These are phyloP conservation scores for Frieseomelitta varia DNA, from an alignment of 1,140 invertebrate species.

Conservation along the genomic window DNA sequence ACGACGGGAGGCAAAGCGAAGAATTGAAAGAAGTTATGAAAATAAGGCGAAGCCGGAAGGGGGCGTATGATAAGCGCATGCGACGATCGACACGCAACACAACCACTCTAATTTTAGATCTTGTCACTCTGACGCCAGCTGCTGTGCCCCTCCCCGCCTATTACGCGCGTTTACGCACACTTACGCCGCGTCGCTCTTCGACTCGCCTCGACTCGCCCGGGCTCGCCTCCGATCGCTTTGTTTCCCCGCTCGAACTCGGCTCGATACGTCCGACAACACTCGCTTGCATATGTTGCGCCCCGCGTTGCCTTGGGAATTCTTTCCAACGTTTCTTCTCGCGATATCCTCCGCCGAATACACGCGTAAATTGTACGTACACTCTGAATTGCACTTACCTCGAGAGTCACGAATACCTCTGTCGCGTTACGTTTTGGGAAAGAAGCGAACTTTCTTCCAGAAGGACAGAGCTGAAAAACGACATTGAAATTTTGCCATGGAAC, in stretches of 20 bases:
- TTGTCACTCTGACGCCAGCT: constrained; percentile 82
- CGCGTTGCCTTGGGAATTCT: neutral
- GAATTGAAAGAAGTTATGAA: constrained; percentile 79
- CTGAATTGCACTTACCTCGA: neutral
- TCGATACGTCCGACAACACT: too few species aligned
- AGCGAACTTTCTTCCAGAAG: too few species aligned
- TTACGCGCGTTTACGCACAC: constrained; percentile 80
- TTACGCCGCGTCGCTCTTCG: constrained; percentile 47
- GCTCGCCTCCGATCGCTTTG: constrained; percentile 20
- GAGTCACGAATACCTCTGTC: neutral
- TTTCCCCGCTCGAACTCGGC: constrained; percentile 11
- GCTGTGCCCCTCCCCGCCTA: constrained; percentile 78
- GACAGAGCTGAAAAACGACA: too few species aligned
- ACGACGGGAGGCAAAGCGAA: constrained; percentile 58
- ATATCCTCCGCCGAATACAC: too few species aligned
- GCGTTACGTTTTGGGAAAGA: neutral
- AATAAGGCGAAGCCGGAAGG: constrained; percentile 80
- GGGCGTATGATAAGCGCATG: constrained; percentile 80
- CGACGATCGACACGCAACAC: constrained; percentile 80
- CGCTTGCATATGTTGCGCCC: constrained; percentile 5
- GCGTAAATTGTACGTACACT: neutral
- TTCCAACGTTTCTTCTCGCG: neutral
- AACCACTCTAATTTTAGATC: constrained; percentile 81
- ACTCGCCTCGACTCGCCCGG: constrained; percentile 32
- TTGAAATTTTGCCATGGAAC: too few species aligned